These are phyloP conservation scores for Cygnus buccinator DNA, from an alignment of 2,113 vertebrate species.

Conservation along the genomic window DNA sequence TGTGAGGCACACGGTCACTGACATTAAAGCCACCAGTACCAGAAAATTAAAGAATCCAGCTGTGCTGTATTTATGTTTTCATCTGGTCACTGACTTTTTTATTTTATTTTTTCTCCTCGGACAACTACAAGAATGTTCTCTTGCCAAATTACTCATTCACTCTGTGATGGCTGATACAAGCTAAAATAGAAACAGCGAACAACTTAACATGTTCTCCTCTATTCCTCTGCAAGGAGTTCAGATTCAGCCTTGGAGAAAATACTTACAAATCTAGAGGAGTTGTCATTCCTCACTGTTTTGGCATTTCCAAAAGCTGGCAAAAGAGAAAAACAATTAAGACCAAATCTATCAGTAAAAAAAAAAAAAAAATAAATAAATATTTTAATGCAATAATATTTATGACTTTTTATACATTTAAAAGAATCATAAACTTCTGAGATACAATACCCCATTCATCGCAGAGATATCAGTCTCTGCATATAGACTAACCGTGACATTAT, in stretches of 20 bases:
- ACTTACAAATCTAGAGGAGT: constrained; percentile 99
- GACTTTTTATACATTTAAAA: not conserved
- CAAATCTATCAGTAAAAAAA: not conserved
- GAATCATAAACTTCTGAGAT: not conserved
- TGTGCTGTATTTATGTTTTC: not conserved
- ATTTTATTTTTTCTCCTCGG: not conserved
- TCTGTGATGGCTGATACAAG: not conserved
- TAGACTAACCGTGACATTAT: not conserved
- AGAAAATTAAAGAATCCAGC: constrained; percentile 25
- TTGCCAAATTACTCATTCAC: not conserved
- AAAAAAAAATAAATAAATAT: not conserved
- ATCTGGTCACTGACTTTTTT: not conserved
- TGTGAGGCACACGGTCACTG: not conserved
- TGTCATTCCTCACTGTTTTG: constrained; percentile 98
- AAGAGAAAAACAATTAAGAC: constrained; percentile 31
- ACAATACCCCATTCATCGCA: not conserved
- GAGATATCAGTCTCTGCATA: not conserved
- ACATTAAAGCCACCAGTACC: not conserved
- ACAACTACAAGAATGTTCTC: not conserved
- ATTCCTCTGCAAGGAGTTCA: not conserved
- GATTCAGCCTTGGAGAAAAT: constrained; percentile 19
- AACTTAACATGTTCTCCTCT: fast-evolving
- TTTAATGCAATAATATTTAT: not conserved
- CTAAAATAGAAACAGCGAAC: not conserved
- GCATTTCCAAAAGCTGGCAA: constrained; percentile 96